Percentiles rank a stretch among this genome's conserved stretches.
Evolutionary conservation across 2,113 vertebrate species (phyloP).

Genomic region (Pachypanchax playfairii): DNA sequence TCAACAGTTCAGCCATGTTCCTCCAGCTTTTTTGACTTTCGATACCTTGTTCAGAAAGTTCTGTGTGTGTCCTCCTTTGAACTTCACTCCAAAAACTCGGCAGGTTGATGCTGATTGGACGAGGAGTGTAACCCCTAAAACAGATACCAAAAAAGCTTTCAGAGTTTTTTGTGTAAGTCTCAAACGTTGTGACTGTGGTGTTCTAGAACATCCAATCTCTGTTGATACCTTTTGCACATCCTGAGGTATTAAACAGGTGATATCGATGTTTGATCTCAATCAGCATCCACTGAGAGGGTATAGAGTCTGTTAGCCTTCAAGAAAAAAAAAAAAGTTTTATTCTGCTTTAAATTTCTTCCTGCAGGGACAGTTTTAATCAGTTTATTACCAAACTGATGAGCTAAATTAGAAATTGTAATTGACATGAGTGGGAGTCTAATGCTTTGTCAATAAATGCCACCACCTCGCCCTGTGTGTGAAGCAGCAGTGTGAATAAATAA

Average conservation of each 20-base stretch:
- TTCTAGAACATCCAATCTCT: conserved; percentile 14
- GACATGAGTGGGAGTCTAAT: conserved; percentile 50
- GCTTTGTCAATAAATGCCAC: conserved; percentile 68
- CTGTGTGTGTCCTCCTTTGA: no score
- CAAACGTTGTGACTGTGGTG: conserved; percentile 32
- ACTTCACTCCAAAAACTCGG: no score
- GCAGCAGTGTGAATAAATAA: conserved; percentile 44
- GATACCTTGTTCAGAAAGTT: no score
- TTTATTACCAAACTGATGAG: conserved; percentile 36
- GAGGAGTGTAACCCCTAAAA: no score
- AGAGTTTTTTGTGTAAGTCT: no score
- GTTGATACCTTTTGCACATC: conserved; percentile 27
- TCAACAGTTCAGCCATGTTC: no score
- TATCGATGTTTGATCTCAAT: conserved; percentile 39
- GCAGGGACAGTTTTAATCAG: conserved; percentile 34
- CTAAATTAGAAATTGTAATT: conserved; percentile 59
- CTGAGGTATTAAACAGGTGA: conserved; percentile 10
- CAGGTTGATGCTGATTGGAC: no score
- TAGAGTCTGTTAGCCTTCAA: conserved; percentile 5
- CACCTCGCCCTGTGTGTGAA: conserved; percentile 35
- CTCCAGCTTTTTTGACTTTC: no score
- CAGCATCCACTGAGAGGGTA: conserved; percentile 1
- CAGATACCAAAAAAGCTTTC: no score
- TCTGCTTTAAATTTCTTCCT: conserved; percentile 25
- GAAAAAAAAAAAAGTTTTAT: conserved; percentile 45